These are phyloP conservation scores for Watsonalla cultraria DNA, from an alignment of 2,888 invertebrate genomes.

Conservation along the genomic window DNA sequence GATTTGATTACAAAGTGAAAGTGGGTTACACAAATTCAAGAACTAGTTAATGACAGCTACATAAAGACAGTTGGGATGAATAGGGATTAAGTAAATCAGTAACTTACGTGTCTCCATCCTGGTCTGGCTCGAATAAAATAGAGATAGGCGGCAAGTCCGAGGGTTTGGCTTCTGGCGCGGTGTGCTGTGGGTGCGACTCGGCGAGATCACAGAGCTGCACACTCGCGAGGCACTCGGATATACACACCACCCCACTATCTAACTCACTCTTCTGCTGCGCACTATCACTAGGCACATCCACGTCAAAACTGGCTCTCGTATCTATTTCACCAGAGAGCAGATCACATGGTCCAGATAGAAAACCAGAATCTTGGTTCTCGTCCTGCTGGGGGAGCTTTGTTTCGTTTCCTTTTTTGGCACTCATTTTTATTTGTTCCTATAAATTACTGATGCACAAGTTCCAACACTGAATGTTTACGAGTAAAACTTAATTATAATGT, in stretches of 20 bases:
- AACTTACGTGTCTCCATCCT: conserved; percentile 93
- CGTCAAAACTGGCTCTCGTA: conserved; percentile 28
- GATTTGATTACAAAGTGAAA: too few species aligned
- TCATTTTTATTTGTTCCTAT: conserved; percentile 50
- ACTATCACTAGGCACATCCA: conserved; percentile 38
- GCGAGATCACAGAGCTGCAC: conserved; percentile 50
- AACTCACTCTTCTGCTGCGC: conserved; percentile 35
- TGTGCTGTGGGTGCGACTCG: conserved; percentile 13
- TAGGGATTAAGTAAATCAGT: background rate
- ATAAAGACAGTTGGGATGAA: background rate
- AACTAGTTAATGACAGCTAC: background rate
- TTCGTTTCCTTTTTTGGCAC: conserved; percentile 58
- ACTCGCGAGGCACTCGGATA: conserved; percentile 81
- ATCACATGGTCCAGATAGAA: conserved; percentile 49
- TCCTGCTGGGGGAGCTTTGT: conserved; percentile 55
- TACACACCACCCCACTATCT: conserved; percentile 82
- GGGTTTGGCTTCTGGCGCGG: conserved; percentile 15
- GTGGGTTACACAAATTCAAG: background rate
- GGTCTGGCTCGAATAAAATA: conserved; percentile 86
- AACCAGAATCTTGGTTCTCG: conserved; percentile 59
- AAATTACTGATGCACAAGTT: conserved; percentile 20
- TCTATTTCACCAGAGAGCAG: conserved; percentile 29
- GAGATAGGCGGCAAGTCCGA: conserved; percentile 75
- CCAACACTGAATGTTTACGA: conserved; percentile 7
- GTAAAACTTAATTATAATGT: conserved; percentile 6